phyloP scores from a whole-genome alignment of 1,140 invertebrate species.

The Pachypeltis micranthus region DNA sequence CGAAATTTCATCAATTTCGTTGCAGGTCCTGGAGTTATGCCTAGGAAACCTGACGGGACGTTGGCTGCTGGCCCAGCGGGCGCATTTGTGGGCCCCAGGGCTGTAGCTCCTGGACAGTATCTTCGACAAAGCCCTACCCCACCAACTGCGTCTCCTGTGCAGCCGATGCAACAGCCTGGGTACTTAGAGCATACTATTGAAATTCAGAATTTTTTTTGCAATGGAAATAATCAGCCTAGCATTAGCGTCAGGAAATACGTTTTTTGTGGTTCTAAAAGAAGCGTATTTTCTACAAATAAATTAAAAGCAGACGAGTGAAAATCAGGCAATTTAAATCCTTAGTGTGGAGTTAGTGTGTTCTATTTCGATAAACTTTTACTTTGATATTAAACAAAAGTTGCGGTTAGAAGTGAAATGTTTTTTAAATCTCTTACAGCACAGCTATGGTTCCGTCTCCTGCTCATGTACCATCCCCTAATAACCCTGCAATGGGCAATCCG shows the following conservation, averaged over 20 bases:
- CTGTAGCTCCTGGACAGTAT: slow-evolving; percentile 51
- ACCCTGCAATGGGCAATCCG: slow-evolving; percentile 40
- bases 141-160: slow-evolving; percentile 47
- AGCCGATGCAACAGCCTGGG: slow-evolving; percentile 8
- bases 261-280: too few species aligned
- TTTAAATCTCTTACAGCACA: slow-evolving; percentile 26
- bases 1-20: too few species aligned
- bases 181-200: slow-evolving; percentile 2
- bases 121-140: slow-evolving; percentile 54
- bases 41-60: background rate
- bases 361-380: too few species aligned
- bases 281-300: too few species aligned
- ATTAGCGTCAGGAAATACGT: too few species aligned
- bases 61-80: background rate
- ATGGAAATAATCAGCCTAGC: too few species aligned
- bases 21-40: background rate
- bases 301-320: too few species aligned
- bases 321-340: too few species aligned
- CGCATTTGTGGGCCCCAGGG: slow-evolving; percentile 34
- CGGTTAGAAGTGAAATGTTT: too few species aligned
- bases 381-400: too few species aligned
- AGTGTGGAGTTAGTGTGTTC: too few species aligned
- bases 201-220: slow-evolving; percentile 2
- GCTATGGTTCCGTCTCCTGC: slow-evolving; percentile 57
- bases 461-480: slow-evolving; percentile 45